These are phyloP conservation scores for Polydrusus pterygomalis DNA, from an alignment of 2,888 invertebrate genomes.

Conservation along the genomic window DNA sequence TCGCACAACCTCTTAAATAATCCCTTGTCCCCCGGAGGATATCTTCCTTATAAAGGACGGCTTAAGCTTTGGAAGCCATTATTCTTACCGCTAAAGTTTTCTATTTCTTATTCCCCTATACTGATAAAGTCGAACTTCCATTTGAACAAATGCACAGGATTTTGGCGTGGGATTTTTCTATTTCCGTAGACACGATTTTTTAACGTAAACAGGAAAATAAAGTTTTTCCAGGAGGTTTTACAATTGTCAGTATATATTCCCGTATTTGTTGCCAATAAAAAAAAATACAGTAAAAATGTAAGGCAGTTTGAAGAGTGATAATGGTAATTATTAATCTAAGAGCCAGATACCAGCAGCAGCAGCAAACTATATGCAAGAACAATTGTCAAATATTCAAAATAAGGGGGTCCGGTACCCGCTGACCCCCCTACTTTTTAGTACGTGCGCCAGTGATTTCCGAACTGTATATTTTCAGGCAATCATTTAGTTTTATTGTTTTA, in stretches of 20 bases:
- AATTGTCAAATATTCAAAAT: too few relatives aligned
- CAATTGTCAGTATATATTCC: background rate
- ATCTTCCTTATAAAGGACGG: slow-evolving; percentile 47
- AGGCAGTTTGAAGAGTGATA: too few relatives aligned
- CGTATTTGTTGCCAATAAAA: too few relatives aligned
- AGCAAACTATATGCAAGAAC: too few relatives aligned
- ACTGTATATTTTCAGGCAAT: too few relatives aligned
- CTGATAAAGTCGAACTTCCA: slow-evolving; percentile 48
- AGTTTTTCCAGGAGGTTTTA: background rate
- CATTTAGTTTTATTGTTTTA: too few relatives aligned
- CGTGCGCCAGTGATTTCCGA: too few relatives aligned
- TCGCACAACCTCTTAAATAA: slow-evolving; percentile 53
- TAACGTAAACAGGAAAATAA: slow-evolving; percentile 8
- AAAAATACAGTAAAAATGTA: background rate
- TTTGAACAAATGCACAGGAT: slow-evolving; percentile 46
- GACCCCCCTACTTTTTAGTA: too few relatives aligned
- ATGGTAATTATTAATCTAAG: too few relatives aligned
- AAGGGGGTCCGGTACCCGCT: too few relatives aligned
- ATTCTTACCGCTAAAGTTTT: slow-evolving; percentile 48
- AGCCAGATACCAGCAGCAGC: too few relatives aligned
- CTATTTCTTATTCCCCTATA: slow-evolving; percentile 47
- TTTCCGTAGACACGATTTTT: slow-evolving; percentile 17
- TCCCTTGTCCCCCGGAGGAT: slow-evolving; percentile 42
- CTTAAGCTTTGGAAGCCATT: slow-evolving; percentile 49
- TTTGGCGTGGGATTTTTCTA: slow-evolving; percentile 22